Conservation (phyloP, 2,797 vertebrate genomes). For the Aplochiton taeniatus region DNA sequence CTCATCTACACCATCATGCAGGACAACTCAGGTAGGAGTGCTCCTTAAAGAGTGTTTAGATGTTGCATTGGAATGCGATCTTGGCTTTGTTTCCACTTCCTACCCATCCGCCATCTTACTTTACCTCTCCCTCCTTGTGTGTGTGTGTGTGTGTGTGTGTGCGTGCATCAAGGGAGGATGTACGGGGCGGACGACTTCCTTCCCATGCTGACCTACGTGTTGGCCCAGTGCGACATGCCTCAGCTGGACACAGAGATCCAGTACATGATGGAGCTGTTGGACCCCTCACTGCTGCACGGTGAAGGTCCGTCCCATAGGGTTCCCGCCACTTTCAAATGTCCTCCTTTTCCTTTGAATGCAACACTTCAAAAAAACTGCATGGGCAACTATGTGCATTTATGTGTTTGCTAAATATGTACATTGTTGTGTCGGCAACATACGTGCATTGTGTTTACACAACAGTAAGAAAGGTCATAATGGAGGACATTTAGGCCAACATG, state of each 20-base stretch:
- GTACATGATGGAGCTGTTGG: constrained; percentile 98
- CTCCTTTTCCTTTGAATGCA: not conserved
- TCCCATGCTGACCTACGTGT: constrained; percentile 91
- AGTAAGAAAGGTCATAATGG: too few species aligned
- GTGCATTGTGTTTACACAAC: too few species aligned
- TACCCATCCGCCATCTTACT: constrained; percentile 4
- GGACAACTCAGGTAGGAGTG: constrained; percentile 89
- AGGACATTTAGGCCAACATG: not conserved
- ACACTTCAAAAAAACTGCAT: not conserved
- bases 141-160: not conserved
- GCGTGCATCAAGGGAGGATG: constrained; percentile 84
- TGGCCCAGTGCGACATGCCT: constrained; percentile 95
- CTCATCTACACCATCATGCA: constrained; percentile 98
- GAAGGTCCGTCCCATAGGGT: constrained; percentile 79
- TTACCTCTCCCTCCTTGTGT: constrained; percentile 1
- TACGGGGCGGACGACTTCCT: constrained; percentile 97
- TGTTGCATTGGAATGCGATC: not conserved
- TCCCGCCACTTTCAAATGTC: too few species aligned
- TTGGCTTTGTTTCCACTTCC: not conserved
- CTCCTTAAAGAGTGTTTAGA: not conserved
- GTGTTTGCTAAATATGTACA: too few species aligned
- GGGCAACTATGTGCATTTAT: too few species aligned
- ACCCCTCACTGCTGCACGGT: constrained; percentile 90
- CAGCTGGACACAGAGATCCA: constrained; percentile 92
- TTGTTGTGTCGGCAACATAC: too few species aligned